These are phyloP conservation scores for Dolomedes plantarius DNA, from an alignment of 2,888 invertebrate species.

Conservation along the genomic window DNA sequence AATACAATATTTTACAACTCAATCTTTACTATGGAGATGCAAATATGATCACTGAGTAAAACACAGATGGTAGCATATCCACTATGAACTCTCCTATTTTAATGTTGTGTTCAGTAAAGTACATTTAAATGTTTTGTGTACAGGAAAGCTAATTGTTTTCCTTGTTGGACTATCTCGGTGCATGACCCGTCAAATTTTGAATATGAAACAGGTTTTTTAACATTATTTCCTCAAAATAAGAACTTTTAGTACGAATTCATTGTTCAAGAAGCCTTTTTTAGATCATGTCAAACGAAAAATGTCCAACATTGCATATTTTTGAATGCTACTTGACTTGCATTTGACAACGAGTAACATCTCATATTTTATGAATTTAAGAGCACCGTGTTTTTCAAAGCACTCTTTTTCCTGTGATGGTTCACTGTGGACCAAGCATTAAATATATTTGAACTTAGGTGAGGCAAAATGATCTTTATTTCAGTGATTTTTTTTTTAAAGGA, in stretches of 20 bases:
- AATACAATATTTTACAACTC: no score
- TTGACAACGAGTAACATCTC: constrained; percentile 14
- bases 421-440: background rate
- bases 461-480: background rate
- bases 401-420: constrained; percentile 16
- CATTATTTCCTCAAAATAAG: background rate
- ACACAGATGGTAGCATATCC: no score
- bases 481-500: background rate
- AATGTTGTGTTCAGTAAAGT: no score
- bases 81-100: no score
- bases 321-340: constrained; percentile 16
- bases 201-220: background rate
- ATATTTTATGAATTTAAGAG: constrained; percentile 1
- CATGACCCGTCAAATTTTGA: background rate
- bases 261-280: background rate
- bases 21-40: no score
- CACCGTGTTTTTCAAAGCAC: constrained; percentile 5
- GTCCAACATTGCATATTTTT: background rate
- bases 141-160: background rate
- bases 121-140: background rate
- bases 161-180: background rate
- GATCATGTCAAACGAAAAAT: background rate
- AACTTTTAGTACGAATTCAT: background rate
- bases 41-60: no score
- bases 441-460: background rate